phyloP scores from a whole-genome alignment of 2,797 vertebrate species.

The Kryptopterus vitreolus region DNA sequence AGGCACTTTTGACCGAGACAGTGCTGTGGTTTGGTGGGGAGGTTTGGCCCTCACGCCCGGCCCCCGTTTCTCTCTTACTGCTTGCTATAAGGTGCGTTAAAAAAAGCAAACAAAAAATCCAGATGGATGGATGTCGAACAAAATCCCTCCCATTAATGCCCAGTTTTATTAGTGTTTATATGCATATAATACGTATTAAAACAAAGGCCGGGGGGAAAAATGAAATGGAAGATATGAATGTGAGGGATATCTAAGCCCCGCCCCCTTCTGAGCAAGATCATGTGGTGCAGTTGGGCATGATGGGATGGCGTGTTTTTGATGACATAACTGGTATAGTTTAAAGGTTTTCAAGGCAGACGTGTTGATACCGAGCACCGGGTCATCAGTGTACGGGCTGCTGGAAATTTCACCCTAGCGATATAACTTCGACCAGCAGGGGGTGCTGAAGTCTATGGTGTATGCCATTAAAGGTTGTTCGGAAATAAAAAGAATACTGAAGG shows the following conservation, averaged over 20 bases:
- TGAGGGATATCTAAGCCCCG: not conserved
- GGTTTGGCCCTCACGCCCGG: not conserved
- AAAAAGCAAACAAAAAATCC: too few species aligned
- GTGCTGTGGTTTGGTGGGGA: slow-evolving; percentile 50
- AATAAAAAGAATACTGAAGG: slow-evolving; percentile 4
- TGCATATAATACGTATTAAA: not conserved
- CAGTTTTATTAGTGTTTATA: not conserved
- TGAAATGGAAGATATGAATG: not conserved
- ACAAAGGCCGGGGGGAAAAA: not conserved
- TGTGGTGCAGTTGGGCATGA: not conserved
- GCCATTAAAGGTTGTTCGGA: too few species aligned
- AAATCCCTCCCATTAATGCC: not conserved
- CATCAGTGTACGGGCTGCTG: not conserved
- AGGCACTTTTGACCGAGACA: slow-evolving; percentile 75
- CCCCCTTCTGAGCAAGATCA: not conserved
- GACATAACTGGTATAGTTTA: not conserved
- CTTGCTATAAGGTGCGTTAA: not conserved
- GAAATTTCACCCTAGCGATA: not conserved
- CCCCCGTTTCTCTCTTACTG: not conserved
- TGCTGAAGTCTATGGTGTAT: too few species aligned
- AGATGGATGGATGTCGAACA: not conserved
- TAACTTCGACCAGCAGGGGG: not conserved
- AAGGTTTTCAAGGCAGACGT: not conserved
- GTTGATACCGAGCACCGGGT: too few species aligned
- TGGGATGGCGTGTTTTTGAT: too few species aligned